Percentiles rank a stretch among this genome's conserved stretches.
Evolutionary conservation across 1,140 invertebrate species (phyloP).

Genomic region (Battus philenor): DNA sequence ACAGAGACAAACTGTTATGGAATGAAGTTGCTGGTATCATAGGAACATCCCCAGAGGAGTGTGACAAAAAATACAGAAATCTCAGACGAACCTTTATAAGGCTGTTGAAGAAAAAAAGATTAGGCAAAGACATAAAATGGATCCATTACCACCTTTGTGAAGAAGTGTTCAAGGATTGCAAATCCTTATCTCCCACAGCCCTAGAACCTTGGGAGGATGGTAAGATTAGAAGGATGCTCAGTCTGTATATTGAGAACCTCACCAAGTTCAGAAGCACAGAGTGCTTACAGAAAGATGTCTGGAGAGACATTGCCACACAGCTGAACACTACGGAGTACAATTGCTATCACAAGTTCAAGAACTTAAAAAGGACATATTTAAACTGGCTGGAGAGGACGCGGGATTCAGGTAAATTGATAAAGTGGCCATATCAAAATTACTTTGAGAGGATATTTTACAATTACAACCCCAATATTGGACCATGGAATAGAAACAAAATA

Average conservation of each 20-base stretch:
- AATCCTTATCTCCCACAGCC: constrained; percentile 33
- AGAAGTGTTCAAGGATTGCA: constrained; percentile 58
- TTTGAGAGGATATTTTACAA: constrained; percentile 68
- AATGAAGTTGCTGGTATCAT: constrained; percentile 44
- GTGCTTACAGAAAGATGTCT: constrained; percentile 54
- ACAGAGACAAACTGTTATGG: constrained; percentile 49
- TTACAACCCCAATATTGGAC: constrained; percentile 42
- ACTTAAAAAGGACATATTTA: constrained; percentile 66
- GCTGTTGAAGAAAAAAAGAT: constrained; percentile 52
- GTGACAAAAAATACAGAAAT: constrained; percentile 55
- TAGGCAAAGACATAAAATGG: constrained; percentile 64
- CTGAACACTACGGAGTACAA: constrained; percentile 58
- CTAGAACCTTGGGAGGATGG: constrained; percentile 60
- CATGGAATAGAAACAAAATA: constrained; percentile 56
- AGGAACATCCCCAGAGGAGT: constrained; percentile 49
- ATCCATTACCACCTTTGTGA: constrained; percentile 56
- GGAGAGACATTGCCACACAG: constrained; percentile 54
- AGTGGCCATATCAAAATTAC: constrained; percentile 62
- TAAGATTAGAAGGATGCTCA: constrained; percentile 46
- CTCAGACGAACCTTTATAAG: constrained; percentile 57
- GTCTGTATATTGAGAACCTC: constrained; percentile 59
- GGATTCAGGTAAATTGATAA: constrained; percentile 47
- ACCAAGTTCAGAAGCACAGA: constrained; percentile 43
- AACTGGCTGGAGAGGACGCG: constrained; percentile 48
- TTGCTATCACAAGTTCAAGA: constrained; percentile 68